Base-by-base conservation (phyloP, 2,888 invertebrate genomes). In the Drosophila mimica region DNA sequence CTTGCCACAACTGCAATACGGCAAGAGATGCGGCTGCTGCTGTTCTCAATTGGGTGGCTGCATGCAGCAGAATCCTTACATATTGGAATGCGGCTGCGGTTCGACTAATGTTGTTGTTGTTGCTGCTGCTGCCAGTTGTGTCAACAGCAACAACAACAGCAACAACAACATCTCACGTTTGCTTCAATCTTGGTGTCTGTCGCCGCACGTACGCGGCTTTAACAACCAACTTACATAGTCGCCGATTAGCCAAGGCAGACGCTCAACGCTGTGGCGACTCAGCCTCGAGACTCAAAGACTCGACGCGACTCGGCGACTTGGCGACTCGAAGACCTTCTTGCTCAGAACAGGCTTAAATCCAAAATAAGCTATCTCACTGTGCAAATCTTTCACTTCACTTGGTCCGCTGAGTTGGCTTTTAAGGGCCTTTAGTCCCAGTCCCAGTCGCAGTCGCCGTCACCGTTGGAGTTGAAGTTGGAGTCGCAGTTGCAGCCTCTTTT, bases 181-280 rank as follows among this genome's bases (percentile, higher is more conserved):
- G 63, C 49, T 59, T 60, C 38, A 58, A 59, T 76, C 67, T 74
- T 69, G 70, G 61, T 66, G 83, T 73, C 74, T 88, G 87, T 89
- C 87, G 87, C 87, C 86, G 90, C 87, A 89, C 87, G 87, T 89
- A 88, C 88, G 78, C 71, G 70, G 82, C 74, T 82, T 81, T 82
- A 87, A 89, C 89, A 87, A 83, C 78, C 89, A 80, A 85, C 88
- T 89, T 85, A 88, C 89, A 87, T 87, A 88, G 88, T 89, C 90
- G 87, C 81, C 87, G 87, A 87, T 87, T 87, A 88, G 87, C 87
- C 86, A 88, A 88, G 87, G 83, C 79, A 89, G 46, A 78, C 79
- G 73, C 62, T 46, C 15, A 15, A 63, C 72, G 66, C 71, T 69
- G 69, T 63, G 66, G 54, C 69, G 49, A 52, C n/a, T 53, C 46